Evolutionary conservation across 2,888 invertebrate genomes (phyloP).

Genomic region (Gibbula magus): DNA sequence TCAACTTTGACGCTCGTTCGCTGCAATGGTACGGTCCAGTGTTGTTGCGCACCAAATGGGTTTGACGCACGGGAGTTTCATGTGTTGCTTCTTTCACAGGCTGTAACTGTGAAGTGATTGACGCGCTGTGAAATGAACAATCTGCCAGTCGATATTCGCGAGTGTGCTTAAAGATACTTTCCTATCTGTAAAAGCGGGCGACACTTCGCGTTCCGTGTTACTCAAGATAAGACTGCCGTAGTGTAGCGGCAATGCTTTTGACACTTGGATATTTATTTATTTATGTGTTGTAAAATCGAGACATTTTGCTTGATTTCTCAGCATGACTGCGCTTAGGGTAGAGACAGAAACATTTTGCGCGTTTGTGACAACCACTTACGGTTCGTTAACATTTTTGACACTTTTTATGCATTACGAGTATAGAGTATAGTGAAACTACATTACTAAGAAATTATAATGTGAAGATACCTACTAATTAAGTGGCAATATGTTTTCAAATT

Average conservation of each 20-base stretch:
- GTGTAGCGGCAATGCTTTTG: background rate
- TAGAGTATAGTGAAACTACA: too few relatives aligned
- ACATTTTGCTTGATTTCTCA: conserved; percentile 1
- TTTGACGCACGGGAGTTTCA: background rate
- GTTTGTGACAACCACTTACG: too few relatives aligned
- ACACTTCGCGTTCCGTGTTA: background rate
- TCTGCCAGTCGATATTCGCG: too few relatives aligned
- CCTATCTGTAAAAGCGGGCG: too few relatives aligned
- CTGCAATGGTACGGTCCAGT: conserved; percentile 8
- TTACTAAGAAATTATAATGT: too few relatives aligned
- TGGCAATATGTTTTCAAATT: too few relatives aligned
- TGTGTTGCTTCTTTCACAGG: background rate
- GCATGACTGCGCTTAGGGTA: background rate
- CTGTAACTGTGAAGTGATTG: background rate
- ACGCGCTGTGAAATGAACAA: too few relatives aligned
- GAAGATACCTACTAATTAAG: too few relatives aligned
- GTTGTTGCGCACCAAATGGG: conserved; percentile 15
- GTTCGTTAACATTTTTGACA: too few relatives aligned
- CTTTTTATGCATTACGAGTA: too few relatives aligned
- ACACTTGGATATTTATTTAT: conserved; percentile 8
- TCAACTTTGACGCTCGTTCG: background rate
- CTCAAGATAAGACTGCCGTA: background rate
- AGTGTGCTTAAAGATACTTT: too few relatives aligned
- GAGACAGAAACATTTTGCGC: too few relatives aligned
- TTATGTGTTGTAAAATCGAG: conserved; percentile 4